Evolutionary conservation across 2,888 invertebrate species (phyloP), one percentile per base, ranked within the genome.

Genomic region (Cheilosia vulpina): DNA sequence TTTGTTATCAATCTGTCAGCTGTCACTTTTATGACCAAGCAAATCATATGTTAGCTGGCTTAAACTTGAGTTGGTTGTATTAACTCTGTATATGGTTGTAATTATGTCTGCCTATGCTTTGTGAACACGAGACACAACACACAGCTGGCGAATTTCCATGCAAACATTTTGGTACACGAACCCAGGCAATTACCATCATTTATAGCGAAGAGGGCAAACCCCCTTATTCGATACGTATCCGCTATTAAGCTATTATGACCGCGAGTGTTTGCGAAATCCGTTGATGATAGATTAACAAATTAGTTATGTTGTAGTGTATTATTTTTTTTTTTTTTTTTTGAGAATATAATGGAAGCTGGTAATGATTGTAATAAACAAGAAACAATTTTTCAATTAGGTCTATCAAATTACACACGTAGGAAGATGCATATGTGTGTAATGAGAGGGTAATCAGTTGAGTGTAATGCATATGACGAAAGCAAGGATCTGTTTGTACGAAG

Each of bases 271-370:
- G 57, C 34, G 47, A 57, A 71, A 71, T 24, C 38, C 3, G 4
- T 47, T 71, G 58, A 71, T 57, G 69, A 17, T 38, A 50, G 57
- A 58, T 71, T 58, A 71, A 47, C 47, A 71, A 58, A 58, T 71
- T 50, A 71, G 45, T 11, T 34, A 24, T n/a, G 19, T 50, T 34
- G n/a, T 38, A 21, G 15, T 13, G 11, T 38, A n/a, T n/a, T n/a
- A n/a, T 38, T 38, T 11, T 38, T 38, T 0, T 27, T 6, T 27
- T 27, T 27, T 27, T 0, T 27, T 2, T 63, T 24, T 17, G n/a
- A 4, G 4, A 31, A 52, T 5, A 52, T 50, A 50, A 66, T 65
- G 65, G 47, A 15, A 52, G 6, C 41, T 21, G 65, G 52, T 41
- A 66, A 66, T 66, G 65, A 41, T 11, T 17, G 38, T 65, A 65